Conservation (phyloP, 2,888 invertebrate species). For the Malthinus seriepunctatus region DNA sequence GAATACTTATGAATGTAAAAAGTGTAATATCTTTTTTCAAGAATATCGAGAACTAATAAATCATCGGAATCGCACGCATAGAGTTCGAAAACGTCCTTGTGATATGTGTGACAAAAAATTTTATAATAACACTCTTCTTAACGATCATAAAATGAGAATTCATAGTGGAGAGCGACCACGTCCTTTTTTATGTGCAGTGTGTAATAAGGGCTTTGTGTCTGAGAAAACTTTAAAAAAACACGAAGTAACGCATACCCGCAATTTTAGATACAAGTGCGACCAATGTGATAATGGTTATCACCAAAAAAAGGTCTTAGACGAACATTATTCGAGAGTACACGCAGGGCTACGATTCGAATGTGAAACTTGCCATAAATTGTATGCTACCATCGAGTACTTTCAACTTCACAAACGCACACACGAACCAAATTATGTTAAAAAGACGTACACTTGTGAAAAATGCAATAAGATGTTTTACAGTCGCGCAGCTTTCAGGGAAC, state of each 20-base stretch:
- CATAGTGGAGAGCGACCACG: conserved; percentile 17
- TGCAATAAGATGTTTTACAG: conserved; percentile 29
- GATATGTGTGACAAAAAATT: conserved; percentile 43
- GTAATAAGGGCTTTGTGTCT: conserved; percentile 46
- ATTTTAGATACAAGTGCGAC: conserved; percentile 44
- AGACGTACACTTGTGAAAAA: conserved; percentile 21
- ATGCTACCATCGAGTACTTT: conserved; percentile 40
- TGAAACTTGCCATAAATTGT: not conserved
- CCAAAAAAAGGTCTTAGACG: conserved; percentile 20
- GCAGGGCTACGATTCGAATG: conserved; percentile 18
- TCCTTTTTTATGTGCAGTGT: conserved; percentile 43
- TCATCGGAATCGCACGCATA: too few species aligned
- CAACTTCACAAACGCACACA: conserved; percentile 28
- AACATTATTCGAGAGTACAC: conserved; percentile 33
- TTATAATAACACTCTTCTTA: too few species aligned
- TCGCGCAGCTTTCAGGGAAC: not conserved
- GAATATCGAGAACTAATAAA: too few species aligned
- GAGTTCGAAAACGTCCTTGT: conserved; percentile 29
- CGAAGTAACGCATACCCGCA: conserved; percentile 41
- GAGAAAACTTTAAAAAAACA: conserved; percentile 25
- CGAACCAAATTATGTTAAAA: conserved; percentile 27
- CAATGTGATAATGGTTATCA: conserved; percentile 44
- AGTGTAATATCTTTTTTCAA: too few species aligned
- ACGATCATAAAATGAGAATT: too few species aligned
- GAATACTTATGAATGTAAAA: too few species aligned